These are phyloP conservation scores for Antitype chi DNA, from an alignment of 2,888 invertebrate species.

Conservation along the genomic window DNA sequence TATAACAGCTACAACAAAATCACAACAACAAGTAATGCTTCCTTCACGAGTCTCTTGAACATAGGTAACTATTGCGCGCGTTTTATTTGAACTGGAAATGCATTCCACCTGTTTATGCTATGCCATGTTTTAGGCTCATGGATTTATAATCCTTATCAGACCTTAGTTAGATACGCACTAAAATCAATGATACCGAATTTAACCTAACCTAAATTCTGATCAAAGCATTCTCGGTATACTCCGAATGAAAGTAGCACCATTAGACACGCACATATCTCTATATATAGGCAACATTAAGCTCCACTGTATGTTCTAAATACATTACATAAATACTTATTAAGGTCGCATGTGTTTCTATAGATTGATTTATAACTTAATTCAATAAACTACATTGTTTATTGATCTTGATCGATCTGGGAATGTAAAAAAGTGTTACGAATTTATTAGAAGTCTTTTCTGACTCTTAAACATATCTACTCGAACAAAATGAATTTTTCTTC, in stretches of 20 bases:
- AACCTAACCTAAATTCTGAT: constrained; percentile 16
- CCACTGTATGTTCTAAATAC: constrained; percentile 49
- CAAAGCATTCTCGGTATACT: constrained; percentile 20
- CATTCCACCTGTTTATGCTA: no score
- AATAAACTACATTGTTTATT: constrained; percentile 16
- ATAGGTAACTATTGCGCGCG: no score
- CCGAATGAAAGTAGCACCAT: constrained; percentile 45
- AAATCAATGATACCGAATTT: constrained; percentile 28
- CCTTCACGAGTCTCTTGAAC: no score
- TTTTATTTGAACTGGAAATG: no score
- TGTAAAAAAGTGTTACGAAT: constrained; percentile 28
- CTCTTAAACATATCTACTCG: no score
- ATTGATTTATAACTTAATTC: constrained; percentile 67
- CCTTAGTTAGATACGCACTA: background rate
- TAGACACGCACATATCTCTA: constrained; percentile 30
- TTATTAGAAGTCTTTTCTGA: background rate
- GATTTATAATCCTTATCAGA: background rate
- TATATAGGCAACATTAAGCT: constrained; percentile 58
- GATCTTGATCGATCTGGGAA: background rate
- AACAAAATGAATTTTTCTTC: no score
- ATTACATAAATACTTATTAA: constrained; percentile 53
- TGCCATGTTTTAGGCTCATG: no score
- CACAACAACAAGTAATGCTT: no score
- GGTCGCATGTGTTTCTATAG: constrained; percentile 38
- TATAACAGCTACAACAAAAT: no score